Base-by-base conservation (phyloP, 2,888 invertebrate genomes). In the Sabellastarte sp. region DNA sequence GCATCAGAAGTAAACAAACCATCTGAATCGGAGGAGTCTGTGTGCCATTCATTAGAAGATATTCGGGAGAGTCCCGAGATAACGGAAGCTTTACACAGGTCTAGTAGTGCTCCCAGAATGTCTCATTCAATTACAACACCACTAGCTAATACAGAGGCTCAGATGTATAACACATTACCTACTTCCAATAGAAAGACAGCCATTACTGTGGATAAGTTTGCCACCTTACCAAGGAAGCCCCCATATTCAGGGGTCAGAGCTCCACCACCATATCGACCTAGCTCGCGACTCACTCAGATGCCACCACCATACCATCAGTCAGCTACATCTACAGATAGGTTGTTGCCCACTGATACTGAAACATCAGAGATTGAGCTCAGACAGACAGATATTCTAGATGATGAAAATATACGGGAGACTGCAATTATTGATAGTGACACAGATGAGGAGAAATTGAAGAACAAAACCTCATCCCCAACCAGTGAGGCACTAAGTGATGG, bases 351-450 rank as follows among this genome's bases (percentile, higher is more conserved):
- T 5, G 57, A 57, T 5, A 26, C 29, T 4, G 57, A 57, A 10
- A 24, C 15, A 10, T 26, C 15, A 10, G 57, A 57, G 4, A 5
- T 57, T 5, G 53, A 20, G 5, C 26, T 5, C 26, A 24, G 5
- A 5, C 20, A 53, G 15, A 24, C 26, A 15, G 31, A 28, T 5
- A 10, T 4, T 29, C 10, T 26, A 26, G 31, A 31, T 26, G 51
- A 50, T 15, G 58, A 57, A 30, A 61, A 63, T 2, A 24, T 67
- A 4, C 64, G 64, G 3, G 66, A 65, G 41, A 64, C 65, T 15
- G 65, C 53, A 3, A 65, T 65, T 28, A 4, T 65, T 5, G 66
- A 65, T 30, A 53, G 29, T 51, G 66, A 66, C 28, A 51, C 26
- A 2, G 31, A 50, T n/a, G 26, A 41, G 5, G 52, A 26, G 29